Conservation (phyloP, 35 echinoderm and acorn worm genomes). For the Patiria miniata region DNA sequence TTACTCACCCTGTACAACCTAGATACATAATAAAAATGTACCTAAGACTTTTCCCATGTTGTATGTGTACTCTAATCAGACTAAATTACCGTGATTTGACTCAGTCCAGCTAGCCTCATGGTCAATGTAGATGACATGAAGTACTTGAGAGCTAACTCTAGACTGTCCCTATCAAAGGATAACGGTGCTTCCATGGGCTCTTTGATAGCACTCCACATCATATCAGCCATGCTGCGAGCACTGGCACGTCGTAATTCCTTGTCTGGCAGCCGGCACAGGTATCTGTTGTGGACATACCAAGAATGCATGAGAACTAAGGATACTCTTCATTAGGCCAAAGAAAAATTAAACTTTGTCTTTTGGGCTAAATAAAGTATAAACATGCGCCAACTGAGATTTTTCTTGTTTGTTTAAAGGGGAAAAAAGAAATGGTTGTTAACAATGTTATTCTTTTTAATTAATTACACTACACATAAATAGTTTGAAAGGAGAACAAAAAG, state of each 20-base stretch:
- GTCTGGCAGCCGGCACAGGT: conserved; percentile 75
- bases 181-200: conserved; percentile 75
- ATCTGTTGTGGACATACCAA: conserved; percentile 27
- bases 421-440: too few relatives aligned
- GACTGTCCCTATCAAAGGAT: conserved; percentile 74
- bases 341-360: too few relatives aligned
- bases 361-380: too few relatives aligned
- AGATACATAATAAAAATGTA: too few relatives aligned
- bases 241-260: conserved; percentile 71
- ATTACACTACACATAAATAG: too few relatives aligned
- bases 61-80: neutral
- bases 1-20: too few relatives aligned
- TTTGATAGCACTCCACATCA: conserved; percentile 93
- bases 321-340: too few relatives aligned
- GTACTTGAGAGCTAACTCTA: conserved; percentile 80
- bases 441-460: too few relatives aligned
- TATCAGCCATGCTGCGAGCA: conserved; percentile 80
- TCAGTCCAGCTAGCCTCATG: conserved; percentile 81
- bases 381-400: too few relatives aligned
- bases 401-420: too few relatives aligned
- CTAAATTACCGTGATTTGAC: conserved; percentile 76
- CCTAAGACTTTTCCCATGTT: neutral
- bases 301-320: too few relatives aligned
- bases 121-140: conserved; percentile 80
- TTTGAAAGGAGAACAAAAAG: too few relatives aligned